Base-by-base conservation (phyloP, 2,113 vertebrate species). In the Boleophthalmus pectinirostris region DNA sequence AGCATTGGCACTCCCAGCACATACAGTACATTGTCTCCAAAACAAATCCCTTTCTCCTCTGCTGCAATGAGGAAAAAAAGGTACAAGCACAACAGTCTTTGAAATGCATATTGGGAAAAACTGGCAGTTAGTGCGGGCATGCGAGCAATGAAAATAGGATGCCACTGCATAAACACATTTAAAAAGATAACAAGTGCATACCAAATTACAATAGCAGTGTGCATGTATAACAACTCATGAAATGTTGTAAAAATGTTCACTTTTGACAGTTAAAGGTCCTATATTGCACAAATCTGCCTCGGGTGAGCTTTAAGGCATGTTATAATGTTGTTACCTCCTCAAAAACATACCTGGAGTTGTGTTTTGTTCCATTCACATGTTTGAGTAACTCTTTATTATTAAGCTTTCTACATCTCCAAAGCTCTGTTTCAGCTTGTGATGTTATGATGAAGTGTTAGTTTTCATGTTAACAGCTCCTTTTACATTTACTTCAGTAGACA, bases 31-130 rank as follows among this genome's bases (percentile, higher is more conserved):
- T 64, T 64, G 61, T 64, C 29, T 43, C 29, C 61, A 64, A 64
- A 25, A 43, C 47, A 49, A 69, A 73, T 60, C 29, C 14, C 6
- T 0, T 13, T 69, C 68, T 65, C 63, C 45, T 29, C 46, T 35
- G 35, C 74, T n/a, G 57, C 12, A 51, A 70, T 45, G 58, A 35
- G 16, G 47, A 21, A 47, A 21, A 23, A 64, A 46, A 64, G 21
- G 33, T 38, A 64, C 61, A 43, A 64, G 61, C 61, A 21, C 15
- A 63, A 64, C 61, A 38, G 61, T 21, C 58, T 81, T 82, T 87
- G 75, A 82, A 76, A 83, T 85, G 68, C 69, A 80, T 71, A 71
- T 77, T 46, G 53, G 23, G 6, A 33, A 60, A 61, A 33, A 35
- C 43, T 79, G 76, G 51, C 69, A 61, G 72, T 69, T 58, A 47